Conservation (phyloP, 64 coral and sea anemone species). For the Orbicella faveolata region DNA sequence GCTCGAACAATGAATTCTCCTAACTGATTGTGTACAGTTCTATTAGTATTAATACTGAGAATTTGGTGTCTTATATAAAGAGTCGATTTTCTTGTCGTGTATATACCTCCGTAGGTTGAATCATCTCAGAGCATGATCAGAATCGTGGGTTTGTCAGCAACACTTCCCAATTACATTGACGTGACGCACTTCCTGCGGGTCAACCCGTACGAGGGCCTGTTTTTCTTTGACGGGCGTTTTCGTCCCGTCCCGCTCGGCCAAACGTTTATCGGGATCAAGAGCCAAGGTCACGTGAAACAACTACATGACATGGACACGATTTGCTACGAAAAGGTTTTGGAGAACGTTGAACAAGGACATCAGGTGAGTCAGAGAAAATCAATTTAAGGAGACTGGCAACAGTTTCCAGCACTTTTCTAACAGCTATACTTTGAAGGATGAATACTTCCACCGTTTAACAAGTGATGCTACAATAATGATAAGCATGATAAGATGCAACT, state of each 20-base stretch:
- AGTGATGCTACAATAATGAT: too few relatives aligned
- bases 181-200: conserved; percentile 86
- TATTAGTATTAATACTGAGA: neutral
- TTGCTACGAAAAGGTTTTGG: conserved; percentile 91
- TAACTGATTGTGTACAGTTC: too few relatives aligned
- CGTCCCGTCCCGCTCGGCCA: conserved; percentile 88
- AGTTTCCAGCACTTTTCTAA: too few relatives aligned
- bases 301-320: conserved; percentile 91
- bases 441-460: too few relatives aligned
- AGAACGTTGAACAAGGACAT: conserved; percentile 91
- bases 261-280: conserved; percentile 95
- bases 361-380: conserved; percentile 45
- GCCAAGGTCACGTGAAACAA: conserved; percentile 59
- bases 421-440: too few relatives aligned
- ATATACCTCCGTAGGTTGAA: conserved; percentile 63
- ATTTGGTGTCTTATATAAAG: neutral
- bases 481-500: too few relatives aligned
- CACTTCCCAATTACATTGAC: conserved; percentile 92
- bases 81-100: neutral
- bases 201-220: conserved; percentile 79
- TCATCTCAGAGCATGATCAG: conserved; percentile 97
- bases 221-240: conserved; percentile 95
- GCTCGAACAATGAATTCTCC: too few relatives aligned
- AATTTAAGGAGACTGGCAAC: too few relatives aligned
- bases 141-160: conserved; percentile 96